Base-by-base conservation (phyloP, 2,888 invertebrate species). In the Ectropis crepuscularia region DNA sequence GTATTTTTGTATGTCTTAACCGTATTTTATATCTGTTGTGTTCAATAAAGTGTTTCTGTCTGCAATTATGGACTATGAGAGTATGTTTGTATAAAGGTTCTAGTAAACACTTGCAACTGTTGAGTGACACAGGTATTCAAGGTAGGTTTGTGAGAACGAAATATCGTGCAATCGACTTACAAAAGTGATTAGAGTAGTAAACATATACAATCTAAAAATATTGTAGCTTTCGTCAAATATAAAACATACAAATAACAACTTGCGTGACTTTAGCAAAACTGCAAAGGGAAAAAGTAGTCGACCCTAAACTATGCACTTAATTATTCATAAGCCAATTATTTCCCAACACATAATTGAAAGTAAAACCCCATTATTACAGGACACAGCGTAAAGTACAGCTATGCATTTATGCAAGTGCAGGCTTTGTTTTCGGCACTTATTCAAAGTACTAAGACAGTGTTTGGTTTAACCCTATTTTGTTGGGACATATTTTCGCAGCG, bases 401-500 rank as follows among this genome's bases (percentile, higher is more conserved):
- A 75, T 75, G 76, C 80, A 76, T 78, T 81, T 80, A 83, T 80
- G 81, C 82, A 77, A 79, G 80, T 81, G 80, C 82, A 81, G 79
- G 80, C 79, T 86, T 83, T 83, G 81, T 79, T 78, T 74, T 70
- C 71, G 75, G 74, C 75, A 81, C 81, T 85, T 83, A 87, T 81
- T 85, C 81, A 78, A 74, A 78, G 72, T 73, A 77, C 77, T 81
- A 81, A 85, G 84, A 85, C 80, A 79, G 73, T 83, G 88, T 88
- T 87, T 85, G 83, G 81, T 77, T 77, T 80, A 74, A 28, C 4
- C 79, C 76, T 78, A 87, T 87, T 90, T 89, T 89, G 89, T 74
- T 73, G 80, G 80, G 80, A 88, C 87, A 90, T 87, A 88, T 87
- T 88, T 90, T 86, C 83, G 81, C 76, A 82, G 79, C 81, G 84